These are phyloP conservation scores for Caenorhabditis inopinata DNA, from an alignment of 1,140 invertebrate species.

Conservation along the genomic window DNA sequence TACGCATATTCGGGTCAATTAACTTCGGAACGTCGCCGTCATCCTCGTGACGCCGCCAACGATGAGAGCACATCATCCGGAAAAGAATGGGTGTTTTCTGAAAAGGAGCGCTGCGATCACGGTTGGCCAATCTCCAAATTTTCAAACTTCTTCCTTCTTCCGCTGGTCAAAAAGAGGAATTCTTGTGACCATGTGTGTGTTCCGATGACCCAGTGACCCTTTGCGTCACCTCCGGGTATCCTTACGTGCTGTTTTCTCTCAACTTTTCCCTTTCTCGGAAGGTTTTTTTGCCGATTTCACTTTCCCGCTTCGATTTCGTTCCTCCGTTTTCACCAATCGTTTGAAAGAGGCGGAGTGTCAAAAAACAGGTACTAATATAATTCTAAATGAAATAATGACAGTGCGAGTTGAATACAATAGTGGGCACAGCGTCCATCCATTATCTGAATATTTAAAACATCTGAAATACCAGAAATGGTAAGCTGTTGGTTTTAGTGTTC, in stretches of 20 bases:
- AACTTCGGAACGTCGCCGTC: neutral
- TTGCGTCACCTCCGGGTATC: constrained; percentile 25
- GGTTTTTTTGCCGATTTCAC: neutral
- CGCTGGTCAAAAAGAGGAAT: constrained; percentile 1
- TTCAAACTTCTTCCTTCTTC: neutral
- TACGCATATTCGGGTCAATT: constrained; percentile 10
- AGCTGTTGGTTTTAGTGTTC: no score
- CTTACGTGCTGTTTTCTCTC: constrained; percentile 25
- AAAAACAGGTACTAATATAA: neutral
- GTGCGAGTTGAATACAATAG: no score
- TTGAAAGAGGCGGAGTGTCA: neutral
- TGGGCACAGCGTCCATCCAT: no score
- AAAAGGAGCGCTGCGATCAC: neutral
- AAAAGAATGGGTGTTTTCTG: neutral
- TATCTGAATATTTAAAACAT: no score
- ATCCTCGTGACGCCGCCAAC: constrained; percentile 1
- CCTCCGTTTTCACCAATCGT: neutral
- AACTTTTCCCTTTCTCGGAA: neutral
- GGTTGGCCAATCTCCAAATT: neutral
- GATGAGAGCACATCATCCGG: neutral
- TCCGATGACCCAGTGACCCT: constrained; percentile 28
- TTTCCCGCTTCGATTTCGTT: constrained; percentile 1
- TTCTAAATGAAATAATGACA: no score
- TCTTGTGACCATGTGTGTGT: constrained; percentile 30
- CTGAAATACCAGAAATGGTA: no score